Evolutionary conservation across 37 sponge, comb jelly and placozoan species (phyloP).

Genomic region (Agelas oroides): DNA sequence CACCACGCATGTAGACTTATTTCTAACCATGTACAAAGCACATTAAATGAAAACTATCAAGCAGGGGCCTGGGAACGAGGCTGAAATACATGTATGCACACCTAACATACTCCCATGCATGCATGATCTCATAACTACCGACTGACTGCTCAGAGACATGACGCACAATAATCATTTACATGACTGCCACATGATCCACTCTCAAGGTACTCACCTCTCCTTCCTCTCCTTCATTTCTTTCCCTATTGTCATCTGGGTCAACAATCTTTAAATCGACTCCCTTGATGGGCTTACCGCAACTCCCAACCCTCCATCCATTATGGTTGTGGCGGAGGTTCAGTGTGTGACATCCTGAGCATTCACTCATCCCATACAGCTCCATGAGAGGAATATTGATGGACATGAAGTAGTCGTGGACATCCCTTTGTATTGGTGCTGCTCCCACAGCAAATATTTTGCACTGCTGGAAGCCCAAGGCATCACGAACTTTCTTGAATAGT

Average conservation of each 20-base stretch:
- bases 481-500: slow-evolving; percentile 64
- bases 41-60: no score
- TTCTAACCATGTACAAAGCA: no score
- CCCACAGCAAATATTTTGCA: slow-evolving; percentile 45
- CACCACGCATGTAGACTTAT: no score
- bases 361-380: slow-evolving; percentile 85
- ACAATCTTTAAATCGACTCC: slow-evolving; percentile 76
- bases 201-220: slow-evolving; percentile 85
- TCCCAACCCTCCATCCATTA: slow-evolving; percentile 75
- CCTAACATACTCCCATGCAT: no score
- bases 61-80: no score
- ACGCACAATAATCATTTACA: no score
- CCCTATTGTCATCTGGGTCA: slow-evolving; percentile 81
- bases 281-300: slow-evolving; percentile 63
- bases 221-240: no score
- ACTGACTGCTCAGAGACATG: no score
- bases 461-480: slow-evolving; percentile 60
- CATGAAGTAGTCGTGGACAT: slow-evolving; percentile 85
- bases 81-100: no score
- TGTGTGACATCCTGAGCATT: slow-evolving; percentile 69
- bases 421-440: slow-evolving; percentile 20
- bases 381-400: slow-evolving; percentile 88
- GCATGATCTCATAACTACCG: no score
- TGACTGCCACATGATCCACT: no score
- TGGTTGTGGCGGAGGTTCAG: slow-evolving; percentile 31